phyloP scores from a whole-genome alignment of 2,113 vertebrate genomes.

The Malurus cyaneus region DNA sequence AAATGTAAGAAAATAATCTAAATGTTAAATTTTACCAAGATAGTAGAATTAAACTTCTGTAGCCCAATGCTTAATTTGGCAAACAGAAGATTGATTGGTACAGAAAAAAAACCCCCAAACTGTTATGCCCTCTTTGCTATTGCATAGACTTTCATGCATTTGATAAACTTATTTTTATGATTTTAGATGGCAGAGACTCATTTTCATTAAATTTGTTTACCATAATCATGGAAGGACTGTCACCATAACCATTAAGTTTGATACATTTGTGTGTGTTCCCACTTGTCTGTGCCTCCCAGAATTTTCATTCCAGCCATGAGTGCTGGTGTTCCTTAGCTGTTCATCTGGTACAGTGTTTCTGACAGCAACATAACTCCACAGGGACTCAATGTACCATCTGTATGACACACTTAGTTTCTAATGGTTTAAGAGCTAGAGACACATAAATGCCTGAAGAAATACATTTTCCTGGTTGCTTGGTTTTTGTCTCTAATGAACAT shows the following conservation, averaged over 20 bases:
- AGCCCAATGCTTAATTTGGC: background rate
- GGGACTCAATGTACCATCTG: conserved; percentile 61
- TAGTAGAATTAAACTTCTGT: background rate
- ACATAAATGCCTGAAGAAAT: conserved; percentile 11
- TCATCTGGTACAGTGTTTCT: conserved; percentile 62
- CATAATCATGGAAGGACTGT: conserved; percentile 17
- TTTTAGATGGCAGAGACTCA: background rate
- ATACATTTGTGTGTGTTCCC: conserved; percentile 5
- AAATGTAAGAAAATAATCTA: background rate
- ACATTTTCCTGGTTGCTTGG: conserved; percentile 18
- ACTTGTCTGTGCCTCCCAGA: background rate
- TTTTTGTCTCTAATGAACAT: conserved; percentile 6
- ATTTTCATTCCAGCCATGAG: conserved; percentile 47
- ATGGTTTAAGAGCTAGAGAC: conserved; percentile 37
- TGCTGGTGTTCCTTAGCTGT: conserved; percentile 35
- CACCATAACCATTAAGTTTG: conserved; percentile 16
- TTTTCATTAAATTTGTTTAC: conserved; percentile 36
- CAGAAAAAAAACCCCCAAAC: background rate
- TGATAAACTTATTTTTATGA: background rate
- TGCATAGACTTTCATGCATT: background rate
- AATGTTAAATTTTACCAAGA: background rate
- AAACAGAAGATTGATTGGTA: background rate
- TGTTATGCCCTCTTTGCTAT: background rate
- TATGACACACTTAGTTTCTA: conserved; percentile 45
- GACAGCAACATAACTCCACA: conserved; percentile 50